Base-by-base conservation (phyloP, 2,797 vertebrate species). In the Rhinogobio ventralis region DNA sequence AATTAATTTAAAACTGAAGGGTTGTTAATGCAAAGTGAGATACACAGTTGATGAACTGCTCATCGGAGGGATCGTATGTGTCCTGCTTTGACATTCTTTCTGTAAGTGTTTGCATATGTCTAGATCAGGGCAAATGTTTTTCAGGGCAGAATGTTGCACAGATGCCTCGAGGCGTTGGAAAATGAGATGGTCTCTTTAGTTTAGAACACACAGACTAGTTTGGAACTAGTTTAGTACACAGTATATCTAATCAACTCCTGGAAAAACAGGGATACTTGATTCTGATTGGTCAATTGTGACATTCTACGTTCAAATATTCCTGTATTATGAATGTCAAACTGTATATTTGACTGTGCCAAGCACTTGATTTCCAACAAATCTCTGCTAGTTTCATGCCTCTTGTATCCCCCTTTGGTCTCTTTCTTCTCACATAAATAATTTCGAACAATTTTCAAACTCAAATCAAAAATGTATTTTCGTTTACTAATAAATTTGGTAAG, bases 91-190 rank as follows among this genome's bases (percentile, higher is more conserved):
- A 82, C 81, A 83, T 76, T 83, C 75, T 66, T 62, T 49, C n/a
- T 67, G n/a, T 85, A 85, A 85, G 71, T 25, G 72, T 81, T 81
- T 64, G 71, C 84, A 85, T 19, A 36, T 81, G 71, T 77, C 71
- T 55, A 71, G 67, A 83, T 62, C 30, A 15, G 36, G 53, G 49
- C 25, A 23, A 4, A 33, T 1, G 62, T 72, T 78, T 79, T 78
- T 17, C 53, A 66, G 57, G 23, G 11, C 30, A 79, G 69, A 76
- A 86, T 72, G 87, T 79, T 69, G 30, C 81, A 33, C 77, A 88
- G 77, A 84, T 86, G 77, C 68, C 57, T 66, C 5, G 3, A 77
- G 57, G 55, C 39, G 57, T 83, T 77, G 81, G 78, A 86, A 84
- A 88, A 84, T 1, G 71, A 85, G 72, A 82, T 20, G 1, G 39